phyloP scores from a whole-genome alignment of 2,113 vertebrate genomes.

The Psephotus haematonotus region DNA sequence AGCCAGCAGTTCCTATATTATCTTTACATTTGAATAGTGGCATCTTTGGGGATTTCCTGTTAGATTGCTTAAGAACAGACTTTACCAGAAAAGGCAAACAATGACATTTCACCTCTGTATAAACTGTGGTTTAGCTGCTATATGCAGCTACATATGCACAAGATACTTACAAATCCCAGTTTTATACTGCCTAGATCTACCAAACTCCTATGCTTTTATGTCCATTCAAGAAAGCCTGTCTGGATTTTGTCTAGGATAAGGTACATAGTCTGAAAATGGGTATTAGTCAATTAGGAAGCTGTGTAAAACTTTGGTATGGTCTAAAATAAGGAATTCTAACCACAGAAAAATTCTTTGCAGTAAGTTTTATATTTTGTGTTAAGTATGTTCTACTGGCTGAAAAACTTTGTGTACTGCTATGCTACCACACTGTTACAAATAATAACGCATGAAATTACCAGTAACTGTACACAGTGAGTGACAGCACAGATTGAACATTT shows the following conservation, averaged over 20 bases:
- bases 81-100: neutral
- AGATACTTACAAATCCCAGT: neutral
- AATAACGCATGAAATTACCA: neutral
- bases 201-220: neutral
- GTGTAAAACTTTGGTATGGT: neutral
- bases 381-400: neutral
- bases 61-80: neutral
- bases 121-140: neutral
- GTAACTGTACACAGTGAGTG: neutral
- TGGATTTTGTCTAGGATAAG: neutral
- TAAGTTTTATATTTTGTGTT: neutral
- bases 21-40: neutral
- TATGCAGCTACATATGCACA: neutral
- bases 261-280: neutral
- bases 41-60: neutral
- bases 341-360: neutral
- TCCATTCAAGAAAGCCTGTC: neutral
- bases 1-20: neutral
- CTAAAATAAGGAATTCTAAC: neutral
- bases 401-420: neutral
- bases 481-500: neutral
- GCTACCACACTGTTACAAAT: slow-evolving; percentile 5
- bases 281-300: neutral
- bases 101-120: neutral
- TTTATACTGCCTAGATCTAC: neutral